A percentile compares a stretch with the other conserved stretches of the same genome.
Conservation (phyloP, 2,113 vertebrate species). For the Struthidea cinerea region DNA sequence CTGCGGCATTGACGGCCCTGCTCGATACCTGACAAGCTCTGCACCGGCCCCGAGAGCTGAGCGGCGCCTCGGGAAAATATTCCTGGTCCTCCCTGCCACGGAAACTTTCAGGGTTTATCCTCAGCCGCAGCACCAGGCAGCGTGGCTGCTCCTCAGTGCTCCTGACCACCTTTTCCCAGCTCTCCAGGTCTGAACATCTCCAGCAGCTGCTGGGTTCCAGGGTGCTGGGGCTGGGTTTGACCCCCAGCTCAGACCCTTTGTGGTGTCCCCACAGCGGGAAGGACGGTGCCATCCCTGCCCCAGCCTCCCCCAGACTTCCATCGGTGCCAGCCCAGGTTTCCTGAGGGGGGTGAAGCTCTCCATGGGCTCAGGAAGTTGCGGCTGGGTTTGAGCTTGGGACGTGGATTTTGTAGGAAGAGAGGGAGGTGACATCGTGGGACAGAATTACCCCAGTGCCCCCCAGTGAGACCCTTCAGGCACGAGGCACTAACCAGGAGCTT, state of each 20-base stretch:
- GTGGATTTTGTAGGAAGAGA: not conserved
- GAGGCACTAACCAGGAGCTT: not conserved
- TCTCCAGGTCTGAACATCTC: rapidly evolving
- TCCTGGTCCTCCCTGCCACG: not conserved
- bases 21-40: conserved; percentile 51
- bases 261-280: rapidly evolving
- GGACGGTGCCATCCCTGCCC: not conserved
- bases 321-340: not conserved
- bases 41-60: not conserved
- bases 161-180: rapidly evolving
- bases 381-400: not conserved
- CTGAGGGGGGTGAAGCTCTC: rapidly evolving
- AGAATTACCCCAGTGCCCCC: not conserved
- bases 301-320: not conserved
- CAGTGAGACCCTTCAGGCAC: rapidly evolving
- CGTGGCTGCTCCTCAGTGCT: not conserved
- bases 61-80: not conserved
- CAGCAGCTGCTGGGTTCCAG: not conserved
- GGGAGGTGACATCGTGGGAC: not conserved
- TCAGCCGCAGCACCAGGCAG: not conserved
- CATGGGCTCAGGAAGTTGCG: not conserved
- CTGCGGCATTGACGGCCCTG: conserved; percentile 31
- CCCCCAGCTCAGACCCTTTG: rapidly evolving
- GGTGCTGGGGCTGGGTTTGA: rapidly evolving
- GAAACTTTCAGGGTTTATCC: not conserved